Percentiles rank a stretch among this genome's conserved stretches.
Evolutionary conservation across 2,113 vertebrate species (phyloP).

Genomic region (Alosa alosa): DNA sequence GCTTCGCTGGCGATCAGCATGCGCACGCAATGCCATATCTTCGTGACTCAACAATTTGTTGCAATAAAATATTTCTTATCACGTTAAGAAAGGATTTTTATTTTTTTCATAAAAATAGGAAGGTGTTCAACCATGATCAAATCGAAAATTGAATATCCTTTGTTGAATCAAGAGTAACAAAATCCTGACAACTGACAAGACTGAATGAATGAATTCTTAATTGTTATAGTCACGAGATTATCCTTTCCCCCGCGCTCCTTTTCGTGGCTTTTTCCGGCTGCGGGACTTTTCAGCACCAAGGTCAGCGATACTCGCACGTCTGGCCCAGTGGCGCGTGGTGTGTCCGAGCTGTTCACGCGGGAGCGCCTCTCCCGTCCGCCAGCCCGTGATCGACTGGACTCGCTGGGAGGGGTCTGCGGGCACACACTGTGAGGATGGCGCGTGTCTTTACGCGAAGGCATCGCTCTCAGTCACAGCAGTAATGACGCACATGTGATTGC

Average conservation of each 20-base stretch:
- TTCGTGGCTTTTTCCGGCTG: not conserved
- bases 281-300: constrained; percentile 79
- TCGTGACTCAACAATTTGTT: constrained; percentile 44
- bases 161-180: not conserved
- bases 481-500: constrained; percentile 6
- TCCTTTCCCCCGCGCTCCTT: not conserved
- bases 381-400: constrained; percentile 2
- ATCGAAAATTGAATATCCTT: not conserved
- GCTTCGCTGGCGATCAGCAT: constrained; percentile 62
- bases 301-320: constrained; percentile 71
- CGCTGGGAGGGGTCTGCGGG: constrained; percentile 44
- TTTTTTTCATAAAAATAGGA: not conserved
- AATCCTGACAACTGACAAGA: not conserved
- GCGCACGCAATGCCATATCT: constrained; percentile 70
- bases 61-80: too few relatives aligned
- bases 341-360: constrained; percentile 31
- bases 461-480: not conserved
- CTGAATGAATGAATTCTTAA: not conserved
- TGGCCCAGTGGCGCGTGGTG: constrained; percentile 52
- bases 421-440: constrained; percentile 11
- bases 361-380: constrained; percentile 26
- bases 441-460: not conserved
- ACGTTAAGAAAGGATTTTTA: too few relatives aligned
- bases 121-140: not conserved
- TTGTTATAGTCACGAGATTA: not conserved